Base-by-base conservation (phyloP, 2,113 vertebrate species). In the Chaetops frenatus region DNA sequence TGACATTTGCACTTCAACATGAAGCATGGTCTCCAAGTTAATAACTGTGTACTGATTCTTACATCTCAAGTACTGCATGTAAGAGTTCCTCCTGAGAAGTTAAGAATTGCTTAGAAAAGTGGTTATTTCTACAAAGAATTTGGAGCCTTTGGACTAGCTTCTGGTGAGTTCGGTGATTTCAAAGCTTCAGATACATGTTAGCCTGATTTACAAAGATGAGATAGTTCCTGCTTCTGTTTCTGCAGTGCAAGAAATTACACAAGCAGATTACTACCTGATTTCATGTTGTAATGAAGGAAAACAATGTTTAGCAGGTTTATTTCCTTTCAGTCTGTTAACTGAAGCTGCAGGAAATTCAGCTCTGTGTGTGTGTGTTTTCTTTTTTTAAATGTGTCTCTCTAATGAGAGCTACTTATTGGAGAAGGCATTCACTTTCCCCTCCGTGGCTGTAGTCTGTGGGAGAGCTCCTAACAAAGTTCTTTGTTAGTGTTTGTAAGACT, bases 401-500 rank as follows among this genome's bases (percentile, higher is more conserved):
- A 93, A 74, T 20, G 2, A 76, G 70, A 87, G 76, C 62, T 69
- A 72, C 82, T 94, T 85, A 82, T 29, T 77, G 81, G 62, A 92
- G 92, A 96, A 61, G 33, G 58, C 84, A 85, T 93, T 96, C 65
- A 73, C 94, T 92, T 91, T 83, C 57, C 96, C 60, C 57, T 93
- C 70, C 2, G 35, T 79, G 85, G 82, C 74, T 77, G 88, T 4
- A 74, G 74, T 66, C 81, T 82, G 88, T 93, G 88, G 91, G 83
- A 94, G 84, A 90, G 85, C 67, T 80, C 64, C 91, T 96, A 97
- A 95, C 92, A 90, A 60, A 94, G 76, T 87, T 95, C 88, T 96
- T 95, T 95, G 86, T 97, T 93, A 76, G 71, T 76, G 61, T 96
- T 95, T 93, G 91, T 91, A 90, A 96, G 94, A 91, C 44, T 94